phyloP scores from a whole-genome alignment of 2,113 vertebrate species.

The Alces alces region DNA sequence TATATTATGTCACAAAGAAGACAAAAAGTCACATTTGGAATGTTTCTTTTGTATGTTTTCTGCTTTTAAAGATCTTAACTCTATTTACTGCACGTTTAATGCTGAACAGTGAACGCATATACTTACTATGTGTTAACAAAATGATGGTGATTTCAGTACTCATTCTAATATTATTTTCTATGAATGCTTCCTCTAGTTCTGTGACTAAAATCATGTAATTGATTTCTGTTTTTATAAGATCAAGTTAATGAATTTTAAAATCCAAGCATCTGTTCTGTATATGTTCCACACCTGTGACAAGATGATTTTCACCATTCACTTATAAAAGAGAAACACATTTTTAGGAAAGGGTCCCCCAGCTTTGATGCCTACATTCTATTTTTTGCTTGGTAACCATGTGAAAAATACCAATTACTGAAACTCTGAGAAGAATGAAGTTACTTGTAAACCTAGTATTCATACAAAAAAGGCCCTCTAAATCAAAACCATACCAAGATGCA shows the following conservation, averaged over 20 bases:
- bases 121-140: not conserved
- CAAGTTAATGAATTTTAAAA: slow-evolving; percentile 20
- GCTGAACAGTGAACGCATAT: not conserved
- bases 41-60: not conserved
- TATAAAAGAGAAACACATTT: slow-evolving; percentile 57
- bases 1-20: not conserved
- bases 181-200: not conserved
- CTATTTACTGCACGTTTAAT: not conserved
- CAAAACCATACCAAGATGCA: slow-evolving; percentile 51
- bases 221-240: slow-evolving; percentile 33
- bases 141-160: not conserved
- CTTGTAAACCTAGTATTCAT: slow-evolving; percentile 71
- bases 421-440: slow-evolving; percentile 60
- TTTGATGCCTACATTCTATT: slow-evolving; percentile 34
- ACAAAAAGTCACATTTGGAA: not conserved
- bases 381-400: slow-evolving; percentile 66
- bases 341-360: not conserved
- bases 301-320: slow-evolving; percentile 63
- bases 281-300: slow-evolving; percentile 68
- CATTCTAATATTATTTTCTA: not conserved
- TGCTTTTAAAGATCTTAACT: not conserved
- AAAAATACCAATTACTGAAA: slow-evolving; percentile 80
- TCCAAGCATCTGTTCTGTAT: slow-evolving; percentile 76
- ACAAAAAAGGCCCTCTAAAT: slow-evolving; percentile 70
- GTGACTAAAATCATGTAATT: not conserved